phyloP scores from a whole-genome alignment of 2,113 vertebrate genomes.

The Ictalurus furcatus region DNA sequence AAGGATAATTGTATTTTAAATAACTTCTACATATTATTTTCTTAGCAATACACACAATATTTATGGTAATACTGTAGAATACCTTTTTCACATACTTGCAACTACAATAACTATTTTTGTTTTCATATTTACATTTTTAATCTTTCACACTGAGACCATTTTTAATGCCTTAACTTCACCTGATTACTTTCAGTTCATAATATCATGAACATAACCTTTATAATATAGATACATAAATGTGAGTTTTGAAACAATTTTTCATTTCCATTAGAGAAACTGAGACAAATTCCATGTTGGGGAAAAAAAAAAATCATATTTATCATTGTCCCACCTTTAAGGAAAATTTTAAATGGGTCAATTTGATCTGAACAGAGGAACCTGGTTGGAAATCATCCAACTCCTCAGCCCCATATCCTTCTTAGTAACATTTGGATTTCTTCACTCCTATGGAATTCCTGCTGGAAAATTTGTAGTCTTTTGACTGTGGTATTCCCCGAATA shows the following conservation, averaged over 20 bases:
- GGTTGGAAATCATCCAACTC: not conserved
- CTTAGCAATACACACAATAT: too few species aligned
- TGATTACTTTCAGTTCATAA: not conserved
- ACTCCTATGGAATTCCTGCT: constrained; percentile 42
- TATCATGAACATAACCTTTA: not conserved
- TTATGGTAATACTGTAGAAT: not conserved
- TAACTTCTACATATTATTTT: too few species aligned
- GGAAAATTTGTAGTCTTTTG: constrained; percentile 50
- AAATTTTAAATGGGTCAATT: not conserved
- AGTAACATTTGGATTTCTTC: constrained; percentile 1
- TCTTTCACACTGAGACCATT: not conserved
- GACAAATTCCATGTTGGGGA: not conserved
- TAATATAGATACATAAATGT: not conserved
- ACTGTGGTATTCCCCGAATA: constrained; percentile 34
- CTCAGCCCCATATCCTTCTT: not conserved
- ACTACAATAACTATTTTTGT: not conserved
- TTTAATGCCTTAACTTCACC: not conserved
- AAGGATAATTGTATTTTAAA: not conserved
- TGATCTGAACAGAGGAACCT: not conserved
- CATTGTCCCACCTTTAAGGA: not conserved
- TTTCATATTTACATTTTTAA: not conserved
- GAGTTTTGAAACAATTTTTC: not conserved
- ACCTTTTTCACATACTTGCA: not conserved
- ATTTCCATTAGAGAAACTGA: not conserved
- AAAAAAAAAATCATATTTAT: not conserved